A percentile compares a stretch with the other conserved stretches of the same genome.
These are phyloP conservation scores for Teleiodes luculella DNA, from an alignment of 2,888 invertebrate species.

Conservation along the genomic window DNA sequence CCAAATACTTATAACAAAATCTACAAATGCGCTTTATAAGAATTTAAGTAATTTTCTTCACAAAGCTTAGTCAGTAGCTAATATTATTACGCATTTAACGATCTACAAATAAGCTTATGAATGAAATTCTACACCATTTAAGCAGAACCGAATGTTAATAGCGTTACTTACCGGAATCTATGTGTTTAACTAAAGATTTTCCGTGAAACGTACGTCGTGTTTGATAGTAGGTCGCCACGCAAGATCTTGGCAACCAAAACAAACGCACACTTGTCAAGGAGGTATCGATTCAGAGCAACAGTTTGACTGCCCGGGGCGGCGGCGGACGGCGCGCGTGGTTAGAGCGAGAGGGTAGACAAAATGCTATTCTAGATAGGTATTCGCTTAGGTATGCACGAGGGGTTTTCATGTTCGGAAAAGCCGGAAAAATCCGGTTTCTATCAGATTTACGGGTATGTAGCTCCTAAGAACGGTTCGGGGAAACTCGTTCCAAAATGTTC, in stretches of 20 bases:
- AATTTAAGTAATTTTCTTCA: too few species aligned
- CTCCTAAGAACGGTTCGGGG: too few species aligned
- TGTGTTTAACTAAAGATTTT: not conserved
- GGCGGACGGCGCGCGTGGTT: too few species aligned
- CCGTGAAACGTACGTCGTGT: not conserved
- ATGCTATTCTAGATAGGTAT: too few species aligned
- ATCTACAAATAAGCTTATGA: not conserved
- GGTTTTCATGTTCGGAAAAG: too few species aligned
- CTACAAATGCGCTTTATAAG: too few species aligned
- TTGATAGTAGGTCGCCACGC: conserved; percentile 21
- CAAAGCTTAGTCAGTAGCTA: not conserved
- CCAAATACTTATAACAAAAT: too few species aligned
- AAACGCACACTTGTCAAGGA: conserved; percentile 42
- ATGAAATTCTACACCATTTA: not conserved
- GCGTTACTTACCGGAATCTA: not conserved
- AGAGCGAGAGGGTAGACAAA: not conserved
- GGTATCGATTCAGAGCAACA: conserved; percentile 56
- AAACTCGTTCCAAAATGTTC: too few species aligned
- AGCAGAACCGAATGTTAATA: not conserved
- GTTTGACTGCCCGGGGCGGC: too few species aligned
- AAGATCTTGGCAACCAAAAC: conserved; percentile 39
- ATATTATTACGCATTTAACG: not conserved
- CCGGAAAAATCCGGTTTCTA: too few species aligned
- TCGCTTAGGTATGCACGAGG: too few species aligned
- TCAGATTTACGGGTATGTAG: too few species aligned